phyloP scores from a whole-genome alignment of 1,140 invertebrate species.

The Homarus americanus region DNA sequence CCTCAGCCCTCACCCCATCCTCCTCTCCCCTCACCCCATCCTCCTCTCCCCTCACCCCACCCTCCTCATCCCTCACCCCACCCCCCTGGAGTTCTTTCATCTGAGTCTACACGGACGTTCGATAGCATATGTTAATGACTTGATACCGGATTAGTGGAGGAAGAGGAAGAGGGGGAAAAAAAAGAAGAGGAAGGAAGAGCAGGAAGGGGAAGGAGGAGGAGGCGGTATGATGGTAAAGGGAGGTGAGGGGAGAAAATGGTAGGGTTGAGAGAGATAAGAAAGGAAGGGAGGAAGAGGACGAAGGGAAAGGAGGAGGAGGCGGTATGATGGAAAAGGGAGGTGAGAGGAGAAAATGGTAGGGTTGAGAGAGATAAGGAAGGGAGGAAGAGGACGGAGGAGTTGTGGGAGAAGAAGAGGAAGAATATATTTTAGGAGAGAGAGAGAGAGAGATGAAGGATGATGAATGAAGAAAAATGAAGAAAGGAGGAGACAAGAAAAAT shows the following conservation, averaged over 20 bases:
- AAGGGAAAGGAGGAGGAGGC: not conserved
- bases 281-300: not conserved
- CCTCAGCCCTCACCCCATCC: too few relatives aligned
- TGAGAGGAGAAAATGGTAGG: not conserved
- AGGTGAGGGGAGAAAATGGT: not conserved
- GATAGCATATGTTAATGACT: conserved; percentile 1
- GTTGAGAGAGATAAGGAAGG: not conserved
- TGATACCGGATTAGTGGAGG: not conserved
- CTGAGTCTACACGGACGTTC: not conserved
- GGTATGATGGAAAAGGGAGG: not conserved
- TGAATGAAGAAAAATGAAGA: not conserved
- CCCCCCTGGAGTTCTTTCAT: not conserved
- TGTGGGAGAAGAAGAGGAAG: conserved; percentile 17
- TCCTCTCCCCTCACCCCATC: too few relatives aligned
- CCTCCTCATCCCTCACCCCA: too few relatives aligned
- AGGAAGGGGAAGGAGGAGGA: too few relatives aligned
- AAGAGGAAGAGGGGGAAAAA: too few relatives aligned
- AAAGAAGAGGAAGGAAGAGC: too few relatives aligned
- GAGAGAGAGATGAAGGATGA: not conserved
- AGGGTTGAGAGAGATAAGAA: not conserved
- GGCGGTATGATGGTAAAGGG: not conserved
- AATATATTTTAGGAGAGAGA: too few relatives aligned
- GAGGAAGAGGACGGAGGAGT: not conserved
- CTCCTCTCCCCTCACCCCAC: too few relatives aligned
- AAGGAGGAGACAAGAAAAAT: not conserved